Percentiles rank a stretch among this genome's conserved stretches.
phyloP scores from a whole-genome alignment of 2,888 invertebrate genomes.

The Melieria picta region DNA sequence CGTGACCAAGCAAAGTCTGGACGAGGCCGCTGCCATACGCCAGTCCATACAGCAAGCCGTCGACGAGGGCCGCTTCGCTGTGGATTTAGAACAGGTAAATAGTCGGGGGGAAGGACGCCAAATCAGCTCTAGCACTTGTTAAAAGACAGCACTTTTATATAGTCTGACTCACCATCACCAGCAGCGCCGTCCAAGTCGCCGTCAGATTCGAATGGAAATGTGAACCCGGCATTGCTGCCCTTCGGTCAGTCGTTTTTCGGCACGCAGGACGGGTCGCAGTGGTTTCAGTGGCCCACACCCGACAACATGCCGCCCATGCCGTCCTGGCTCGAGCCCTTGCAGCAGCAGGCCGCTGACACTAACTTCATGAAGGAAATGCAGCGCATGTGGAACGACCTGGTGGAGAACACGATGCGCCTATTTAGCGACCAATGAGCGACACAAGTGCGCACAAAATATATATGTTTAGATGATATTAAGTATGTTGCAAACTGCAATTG shows the following conservation, averaged over 20 bases:
- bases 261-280: background rate
- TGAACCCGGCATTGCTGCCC: background rate
- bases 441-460: no score
- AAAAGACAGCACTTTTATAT: background rate
- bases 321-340: background rate
- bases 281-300: background rate
- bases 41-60: constrained; percentile 52
- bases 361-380: background rate
- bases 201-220: no score
- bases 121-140: background rate
- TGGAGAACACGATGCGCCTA: constrained; percentile 3
- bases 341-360: background rate
- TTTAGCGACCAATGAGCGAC: background rate
- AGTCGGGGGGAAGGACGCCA: background rate
- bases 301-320: constrained; percentile 3
- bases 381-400: constrained; percentile 21
- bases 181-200: background rate
- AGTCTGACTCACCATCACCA: background rate
- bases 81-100: constrained; percentile 49
- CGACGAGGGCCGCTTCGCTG: constrained; percentile 48
- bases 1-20: constrained; percentile 48
- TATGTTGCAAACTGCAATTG: no score
- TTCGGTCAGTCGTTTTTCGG: background rate
- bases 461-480: no score
- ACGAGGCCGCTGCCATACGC: constrained; percentile 51